Evolutionary conservation across 2,113 vertebrate species (phyloP).

Genomic region (Oxyruncus cristatus): DNA sequence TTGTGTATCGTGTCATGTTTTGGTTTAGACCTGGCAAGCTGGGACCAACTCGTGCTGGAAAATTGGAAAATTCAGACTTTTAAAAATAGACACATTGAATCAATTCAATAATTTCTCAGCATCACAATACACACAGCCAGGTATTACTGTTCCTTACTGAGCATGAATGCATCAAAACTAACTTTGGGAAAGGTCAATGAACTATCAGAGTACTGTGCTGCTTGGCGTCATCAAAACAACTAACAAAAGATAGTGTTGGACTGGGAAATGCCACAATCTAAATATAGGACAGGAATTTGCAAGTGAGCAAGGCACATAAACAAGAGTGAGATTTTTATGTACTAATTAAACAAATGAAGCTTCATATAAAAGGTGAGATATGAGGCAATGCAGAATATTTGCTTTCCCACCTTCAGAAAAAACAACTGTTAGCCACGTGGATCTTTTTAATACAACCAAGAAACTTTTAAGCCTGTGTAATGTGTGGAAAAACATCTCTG

Average conservation of each 20-base stretch:
- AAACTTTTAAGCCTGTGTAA: background rate
- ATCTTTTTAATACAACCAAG: background rate
- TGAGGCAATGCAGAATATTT: background rate
- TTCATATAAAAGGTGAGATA: background rate
- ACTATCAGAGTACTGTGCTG: fast-evolving
- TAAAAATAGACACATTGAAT: background rate
- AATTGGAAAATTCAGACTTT: background rate
- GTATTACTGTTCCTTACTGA: no score
- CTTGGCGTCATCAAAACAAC: background rate
- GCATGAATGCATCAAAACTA: no score
- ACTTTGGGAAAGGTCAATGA: background rate
- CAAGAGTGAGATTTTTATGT: background rate
- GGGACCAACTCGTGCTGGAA: conserved; percentile 45
- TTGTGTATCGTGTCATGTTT: conserved; percentile 67
- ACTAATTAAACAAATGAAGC: background rate
- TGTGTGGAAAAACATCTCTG: fast-evolving
- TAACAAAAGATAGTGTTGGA: background rate
- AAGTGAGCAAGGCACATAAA: background rate
- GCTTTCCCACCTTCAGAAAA: conserved; percentile 70
- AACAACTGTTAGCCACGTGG: conserved; percentile 12
- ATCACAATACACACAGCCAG: background rate
- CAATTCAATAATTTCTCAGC: background rate
- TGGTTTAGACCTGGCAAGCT: conserved; percentile 71
- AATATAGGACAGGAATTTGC: background rate
- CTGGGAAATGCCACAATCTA: background rate